Conservation (phyloP, 2,888 invertebrate species). For the Saturnia pavonia region DNA sequence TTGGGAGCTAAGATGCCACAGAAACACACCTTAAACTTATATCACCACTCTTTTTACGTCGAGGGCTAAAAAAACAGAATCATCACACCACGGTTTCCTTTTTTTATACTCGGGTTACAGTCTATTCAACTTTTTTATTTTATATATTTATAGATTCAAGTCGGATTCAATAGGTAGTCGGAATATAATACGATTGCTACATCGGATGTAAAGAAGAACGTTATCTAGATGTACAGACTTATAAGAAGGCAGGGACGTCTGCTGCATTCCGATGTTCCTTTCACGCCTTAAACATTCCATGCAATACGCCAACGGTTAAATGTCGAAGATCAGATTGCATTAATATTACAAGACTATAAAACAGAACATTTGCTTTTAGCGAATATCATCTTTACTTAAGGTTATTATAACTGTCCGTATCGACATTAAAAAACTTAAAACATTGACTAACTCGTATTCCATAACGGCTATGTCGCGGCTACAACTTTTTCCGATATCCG, state of each 20-base stretch:
- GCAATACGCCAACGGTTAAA: slow-evolving; percentile 55
- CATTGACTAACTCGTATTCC: slow-evolving; percentile 23
- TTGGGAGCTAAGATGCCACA: too few relatives aligned
- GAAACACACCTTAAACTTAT: too few relatives aligned
- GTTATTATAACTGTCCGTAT: slow-evolving; percentile 29
- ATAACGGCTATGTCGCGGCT: slow-evolving; percentile 24
- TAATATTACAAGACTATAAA: slow-evolving; percentile 24
- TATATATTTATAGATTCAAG: neutral
- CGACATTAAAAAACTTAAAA: slow-evolving; percentile 19
- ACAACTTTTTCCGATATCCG: slow-evolving; percentile 39
- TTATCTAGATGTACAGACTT: slow-evolving; percentile 14
- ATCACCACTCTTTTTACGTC: too few relatives aligned
- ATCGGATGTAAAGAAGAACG: slow-evolving; percentile 12
- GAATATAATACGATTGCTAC: slow-evolving; percentile 13
- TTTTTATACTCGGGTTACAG: too few relatives aligned
- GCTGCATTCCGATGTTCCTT: slow-evolving; percentile 65
- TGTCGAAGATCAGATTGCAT: slow-evolving; percentile 49
- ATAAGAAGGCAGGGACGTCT: slow-evolving; percentile 46
- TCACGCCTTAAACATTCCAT: slow-evolving; percentile 59
- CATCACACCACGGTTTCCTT: too few relatives aligned
- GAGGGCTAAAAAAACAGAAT: too few relatives aligned
- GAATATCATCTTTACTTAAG: slow-evolving; percentile 28
- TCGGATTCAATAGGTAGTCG: neutral
- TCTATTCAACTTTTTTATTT: too few relatives aligned
- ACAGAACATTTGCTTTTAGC: slow-evolving; percentile 30